Evolutionary conservation across 2,797 vertebrate species (phyloP), one percentile per base, ranked within the genome.

Genomic region (Australoheros facetus): DNA sequence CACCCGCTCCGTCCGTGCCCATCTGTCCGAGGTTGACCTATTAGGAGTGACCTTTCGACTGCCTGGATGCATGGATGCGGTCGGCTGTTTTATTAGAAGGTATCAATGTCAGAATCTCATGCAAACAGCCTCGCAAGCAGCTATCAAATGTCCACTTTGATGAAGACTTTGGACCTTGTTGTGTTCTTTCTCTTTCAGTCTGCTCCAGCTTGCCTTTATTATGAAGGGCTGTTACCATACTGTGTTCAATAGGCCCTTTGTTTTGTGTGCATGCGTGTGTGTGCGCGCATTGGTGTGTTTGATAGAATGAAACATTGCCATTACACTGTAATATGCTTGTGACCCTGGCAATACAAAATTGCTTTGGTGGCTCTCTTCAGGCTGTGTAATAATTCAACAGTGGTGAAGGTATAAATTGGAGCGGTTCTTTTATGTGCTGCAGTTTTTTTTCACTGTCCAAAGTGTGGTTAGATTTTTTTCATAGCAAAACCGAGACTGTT

Each of bases 141-240:
- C 92, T 95, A 95, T 97, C 95, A 17, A 64, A 86, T 97, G 95
- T 96, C 96, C 94, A 83, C 88, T 90, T 94, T 94, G 89, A 91
- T 92, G 92, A 95, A 93, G 93, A 90, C 92, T 92, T 89, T 91
- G 93, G 94, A 93, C 87, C 90, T 75, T 71, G 83, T 74, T 87
- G 91, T 90, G 72, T 84, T 86, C 81, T 87, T 87, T 78, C 86
- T 90, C 92, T 94, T 92, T 95, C 91, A 89, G 89, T 89, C 51
- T 69, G 81, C 90, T 92, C 92, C 89, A 81, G 90, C 92, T 85
- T 90, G 23, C 54, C 73, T 91, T 95, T 95, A 91, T 94, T 96
- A 96, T 96, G 91, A 95, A 94, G 78, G 80, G 79, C 92, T 91
- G 93, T 80, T 95, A 94, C 80, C 81, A 94, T 91, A 59, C 91